Conservation (phyloP, 2,888 invertebrate species). For the Drosophila hamatofila region DNA sequence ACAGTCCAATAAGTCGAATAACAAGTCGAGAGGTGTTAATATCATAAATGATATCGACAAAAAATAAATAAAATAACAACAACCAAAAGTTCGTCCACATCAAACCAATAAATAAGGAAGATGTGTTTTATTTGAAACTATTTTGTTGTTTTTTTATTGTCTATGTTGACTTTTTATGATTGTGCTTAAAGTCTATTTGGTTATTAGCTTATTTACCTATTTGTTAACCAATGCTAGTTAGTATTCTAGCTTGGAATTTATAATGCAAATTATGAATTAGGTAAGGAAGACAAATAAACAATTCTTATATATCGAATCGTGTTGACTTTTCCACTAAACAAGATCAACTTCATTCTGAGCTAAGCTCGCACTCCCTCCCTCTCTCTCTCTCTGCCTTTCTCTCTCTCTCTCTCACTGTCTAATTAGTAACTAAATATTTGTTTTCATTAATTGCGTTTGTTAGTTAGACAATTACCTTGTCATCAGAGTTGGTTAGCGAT, state of each 20-base stretch:
- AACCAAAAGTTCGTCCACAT: not conserved
- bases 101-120: conserved; percentile 8
- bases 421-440: conserved; percentile 1
- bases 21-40: conserved; percentile 21
- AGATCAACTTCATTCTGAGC: conserved; percentile 1
- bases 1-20: conserved; percentile 6
- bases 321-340: conserved; percentile 7
- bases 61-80: not conserved
- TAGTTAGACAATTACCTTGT: conserved; percentile 1
- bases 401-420: not conserved
- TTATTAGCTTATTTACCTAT: not conserved
- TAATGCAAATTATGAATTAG: conserved; percentile 5
- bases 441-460: not conserved
- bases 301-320: not conserved
- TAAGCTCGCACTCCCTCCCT: not conserved
- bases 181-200: conserved; percentile 1
- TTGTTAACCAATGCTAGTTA: conserved; percentile 2
- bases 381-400: not conserved
- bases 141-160: not conserved
- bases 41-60: not conserved
- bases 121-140: not conserved
- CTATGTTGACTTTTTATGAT: conserved; percentile 3
- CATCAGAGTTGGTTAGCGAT: conserved; percentile 1
- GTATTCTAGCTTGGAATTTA: not conserved
- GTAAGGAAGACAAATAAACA: conserved; percentile 1